These are phyloP conservation scores for Lamproptera curius DNA, from an alignment of 2,888 invertebrate genomes.

Conservation along the genomic window DNA sequence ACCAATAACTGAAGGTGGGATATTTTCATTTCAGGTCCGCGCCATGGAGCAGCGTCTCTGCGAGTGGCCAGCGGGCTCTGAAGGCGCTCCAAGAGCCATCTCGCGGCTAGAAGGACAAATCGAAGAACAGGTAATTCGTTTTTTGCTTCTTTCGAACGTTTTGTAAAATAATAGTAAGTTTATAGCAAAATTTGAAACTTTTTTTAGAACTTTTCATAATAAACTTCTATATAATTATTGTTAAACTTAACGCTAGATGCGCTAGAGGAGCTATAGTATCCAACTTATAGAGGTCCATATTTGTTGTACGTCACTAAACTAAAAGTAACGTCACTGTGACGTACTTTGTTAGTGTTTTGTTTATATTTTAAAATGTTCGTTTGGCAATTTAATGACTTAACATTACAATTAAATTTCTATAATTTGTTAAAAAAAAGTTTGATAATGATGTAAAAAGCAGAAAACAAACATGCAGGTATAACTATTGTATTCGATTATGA, in stretches of 20 bases:
- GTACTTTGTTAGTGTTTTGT: constrained; percentile 23
- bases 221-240: too few species aligned
- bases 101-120: constrained; percentile 89
- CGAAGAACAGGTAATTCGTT: constrained; percentile 85
- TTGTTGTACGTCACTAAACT: constrained; percentile 13
- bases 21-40: constrained; percentile 82
- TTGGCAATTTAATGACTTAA: constrained; percentile 11
- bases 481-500: too few species aligned
- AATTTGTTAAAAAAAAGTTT: too few species aligned
- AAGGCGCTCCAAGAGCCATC: constrained; percentile 82
- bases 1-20: not conserved
- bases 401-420: not conserved
- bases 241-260: too few species aligned
- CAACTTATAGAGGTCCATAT: too few species aligned
- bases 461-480: constrained; percentile 27
- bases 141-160: not conserved
- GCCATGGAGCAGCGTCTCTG: constrained; percentile 94
- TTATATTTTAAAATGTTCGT: not conserved
- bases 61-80: constrained; percentile 83
- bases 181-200: too few species aligned
- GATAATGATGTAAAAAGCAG: constrained; percentile 8
- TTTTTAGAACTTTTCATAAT: too few species aligned
- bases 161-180: too few species aligned
- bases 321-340: constrained; percentile 24
- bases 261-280: too few species aligned